Percentiles rank a stretch among this genome's conserved stretches.
phyloP scores from a whole-genome alignment of 2,113 vertebrate species.

The Leptobrachium leishanense region DNA sequence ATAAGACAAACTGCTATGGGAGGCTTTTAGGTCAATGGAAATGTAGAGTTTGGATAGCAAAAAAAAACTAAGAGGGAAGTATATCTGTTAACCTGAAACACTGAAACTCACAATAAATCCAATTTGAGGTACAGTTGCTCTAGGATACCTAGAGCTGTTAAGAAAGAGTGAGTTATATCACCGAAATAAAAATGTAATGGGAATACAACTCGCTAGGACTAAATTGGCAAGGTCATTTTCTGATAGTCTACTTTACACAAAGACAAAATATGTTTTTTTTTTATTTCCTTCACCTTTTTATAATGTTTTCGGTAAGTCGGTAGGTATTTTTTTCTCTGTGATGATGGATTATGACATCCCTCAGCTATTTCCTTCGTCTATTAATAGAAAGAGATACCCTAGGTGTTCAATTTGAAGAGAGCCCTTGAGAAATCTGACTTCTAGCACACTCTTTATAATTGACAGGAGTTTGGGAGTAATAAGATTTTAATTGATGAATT shows the following conservation, averaged over 20 bases:
- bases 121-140: slow-evolving; percentile 8
- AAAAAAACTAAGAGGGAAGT: slow-evolving; percentile 2
- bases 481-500: slow-evolving; percentile 53
- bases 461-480: slow-evolving; percentile 49
- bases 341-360: slow-evolving; percentile 58
- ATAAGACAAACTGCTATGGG: background rate
- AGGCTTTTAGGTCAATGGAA: slow-evolving; percentile 7
- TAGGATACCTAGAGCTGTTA: slow-evolving; percentile 30
- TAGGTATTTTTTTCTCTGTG: slow-evolving; percentile 54
- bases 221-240: slow-evolving; percentile 52
- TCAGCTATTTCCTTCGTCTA: slow-evolving; percentile 54
- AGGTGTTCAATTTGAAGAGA: slow-evolving; percentile 55
- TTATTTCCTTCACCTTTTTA: slow-evolving; percentile 54
- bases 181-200: slow-evolving; percentile 49
- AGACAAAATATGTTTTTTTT: slow-evolving; percentile 52
- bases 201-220: slow-evolving; percentile 37
- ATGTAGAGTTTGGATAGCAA: background rate
- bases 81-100: slow-evolving; percentile 29
- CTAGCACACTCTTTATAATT: slow-evolving; percentile 45
- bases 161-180: slow-evolving; percentile 28
- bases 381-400: slow-evolving; percentile 54
- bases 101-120: slow-evolving; percentile 30
- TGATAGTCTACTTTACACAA: slow-evolving; percentile 47
- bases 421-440: slow-evolving; percentile 52
- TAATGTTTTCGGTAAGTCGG: slow-evolving; percentile 46